Evolutionary conservation across 2,888 invertebrate genomes (phyloP), one percentile per base, ranked within the genome.

Genomic region (Helleia helle): DNA sequence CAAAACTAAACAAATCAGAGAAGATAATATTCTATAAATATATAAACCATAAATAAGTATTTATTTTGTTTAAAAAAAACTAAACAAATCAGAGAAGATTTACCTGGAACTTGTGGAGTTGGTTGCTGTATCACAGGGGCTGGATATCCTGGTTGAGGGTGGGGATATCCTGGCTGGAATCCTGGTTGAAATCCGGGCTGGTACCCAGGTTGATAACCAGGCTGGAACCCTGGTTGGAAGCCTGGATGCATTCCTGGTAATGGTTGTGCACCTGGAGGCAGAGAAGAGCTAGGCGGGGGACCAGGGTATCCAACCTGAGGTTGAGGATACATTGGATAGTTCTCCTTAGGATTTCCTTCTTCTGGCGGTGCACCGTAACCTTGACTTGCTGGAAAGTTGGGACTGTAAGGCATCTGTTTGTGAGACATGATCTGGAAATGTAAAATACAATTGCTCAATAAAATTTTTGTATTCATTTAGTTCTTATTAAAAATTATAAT

Each of bases 301-400:
- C 68, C 71, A n/a, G 75, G 73, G 46, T 77, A 74, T 4, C 58
- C 84, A 1, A 53, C 47, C 65, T 62, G 81, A 3, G 67, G 63
- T 29, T 62, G 81, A 3, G 67, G 63, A 30, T 54, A 58, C 58
- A 60, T 67, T 31, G 68, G 73, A 56, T 68, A 79, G 36, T 56
- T 64, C 40, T 76, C 75, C 38, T 52, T 51, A 25, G 47, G 24
- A 48, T 74, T 74, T 1, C 46, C 50, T 34, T 53, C 56, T 44
- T 84, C 81, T n/a, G 58, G 49, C 8, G 81, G 73, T 11, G 72
- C 70, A 40, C 55, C 70, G 61, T 84, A 85, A 5, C 83, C 84
- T 51, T 79, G 79, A 50, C 65, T 68, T 34, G 52, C 47, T 4
- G 86, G 84, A 48, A 79, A 86, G 52, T 85, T 85, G 12, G 85